Evolutionary conservation across 2,888 invertebrate species (phyloP), one percentile per base, ranked within the genome.

Genomic region (Coecobrya sp.): DNA sequence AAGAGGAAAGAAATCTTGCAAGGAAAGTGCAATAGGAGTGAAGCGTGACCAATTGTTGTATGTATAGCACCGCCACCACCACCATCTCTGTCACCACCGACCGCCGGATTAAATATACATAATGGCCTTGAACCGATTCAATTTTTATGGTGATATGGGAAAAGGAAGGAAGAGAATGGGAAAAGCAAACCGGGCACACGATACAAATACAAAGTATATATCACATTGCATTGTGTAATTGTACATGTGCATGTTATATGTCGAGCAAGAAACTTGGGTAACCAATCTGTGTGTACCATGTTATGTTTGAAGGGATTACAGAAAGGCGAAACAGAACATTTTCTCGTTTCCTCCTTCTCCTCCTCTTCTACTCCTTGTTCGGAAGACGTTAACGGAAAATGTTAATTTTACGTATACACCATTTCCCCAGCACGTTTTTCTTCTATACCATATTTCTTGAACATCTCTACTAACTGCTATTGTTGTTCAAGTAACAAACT

Each of bases 121-220:
- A 91, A 91, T 86, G 90, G 90, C 85, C 90, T 90, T 90, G 86
- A 91, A 91, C 90, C 62, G 86, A 91, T 91, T 84, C 84, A 84
- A 65, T 86, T 91, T 90, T 86, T 86, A 79, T 89, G 76, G 89
- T 42, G 84, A 85, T 76, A 22, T 36, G 42, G 13, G 19, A 62
- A 82, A 82, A 62, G 76, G 62, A 45, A 89, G 30, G 68, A 16
- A 30, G 52, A 79, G 65, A 30, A 59, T 13, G 25, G 68, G 42
- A 85, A 30, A 81, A 52, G 36, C 30, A 55, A 30, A 76, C 11
- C 49, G 76, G 22, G 19, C 27, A 16, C 27, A 55, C 27, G 76
- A 76, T 16, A 16, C 4, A 76, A 42, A 76, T 36, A 70, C 68
- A 70, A 65, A 65, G 65, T 65, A 55, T 10, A 52, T 52, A 13